Conservation (phyloP, 2,797 vertebrate genomes). For the Salmo trutta region DNA sequence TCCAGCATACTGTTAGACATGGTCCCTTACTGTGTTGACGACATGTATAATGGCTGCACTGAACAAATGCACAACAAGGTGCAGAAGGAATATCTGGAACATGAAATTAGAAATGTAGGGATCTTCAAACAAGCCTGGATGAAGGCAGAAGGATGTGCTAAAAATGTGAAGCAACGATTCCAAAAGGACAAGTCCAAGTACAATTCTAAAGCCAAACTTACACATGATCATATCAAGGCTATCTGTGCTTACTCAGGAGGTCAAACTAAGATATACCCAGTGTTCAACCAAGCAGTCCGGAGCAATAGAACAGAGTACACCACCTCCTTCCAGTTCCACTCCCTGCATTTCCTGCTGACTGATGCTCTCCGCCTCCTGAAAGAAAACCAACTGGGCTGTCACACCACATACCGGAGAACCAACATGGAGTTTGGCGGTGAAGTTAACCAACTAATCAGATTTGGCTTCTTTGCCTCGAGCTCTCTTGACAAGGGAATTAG, state of each 20-base stretch:
- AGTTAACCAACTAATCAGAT: conserved; percentile 20
- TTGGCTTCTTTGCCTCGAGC: conserved; percentile 42
- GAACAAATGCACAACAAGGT: conserved; percentile 48
- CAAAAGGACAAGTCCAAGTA: too few relatives aligned
- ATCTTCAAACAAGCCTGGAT: neutral
- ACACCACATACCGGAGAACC: conserved; percentile 24
- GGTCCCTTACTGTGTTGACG: conserved; percentile 35
- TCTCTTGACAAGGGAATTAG: fast-evolving
- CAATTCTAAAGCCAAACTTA: neutral
- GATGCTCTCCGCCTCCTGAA: conserved; percentile 35
- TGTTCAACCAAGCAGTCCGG: conserved; percentile 17
- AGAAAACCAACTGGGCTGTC: neutral
- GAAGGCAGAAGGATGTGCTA: fast-evolving
- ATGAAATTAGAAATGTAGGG: neutral
- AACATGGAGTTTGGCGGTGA: fast-evolving
- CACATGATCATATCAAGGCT: conserved; percentile 21
- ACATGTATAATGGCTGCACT: conserved; percentile 49
- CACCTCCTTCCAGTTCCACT: conserved; percentile 10
- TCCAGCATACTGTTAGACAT: conserved; percentile 24
- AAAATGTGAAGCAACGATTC: neutral
- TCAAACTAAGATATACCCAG: fast-evolving
- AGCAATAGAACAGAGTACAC: fast-evolving
- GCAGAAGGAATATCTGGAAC: conserved; percentile 20
- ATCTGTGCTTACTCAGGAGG: conserved; percentile 39
- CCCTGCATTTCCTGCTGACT: conserved; percentile 41